phyloP scores from a whole-genome alignment of 2,113 vertebrate species.

The Anolis sagrei region DNA sequence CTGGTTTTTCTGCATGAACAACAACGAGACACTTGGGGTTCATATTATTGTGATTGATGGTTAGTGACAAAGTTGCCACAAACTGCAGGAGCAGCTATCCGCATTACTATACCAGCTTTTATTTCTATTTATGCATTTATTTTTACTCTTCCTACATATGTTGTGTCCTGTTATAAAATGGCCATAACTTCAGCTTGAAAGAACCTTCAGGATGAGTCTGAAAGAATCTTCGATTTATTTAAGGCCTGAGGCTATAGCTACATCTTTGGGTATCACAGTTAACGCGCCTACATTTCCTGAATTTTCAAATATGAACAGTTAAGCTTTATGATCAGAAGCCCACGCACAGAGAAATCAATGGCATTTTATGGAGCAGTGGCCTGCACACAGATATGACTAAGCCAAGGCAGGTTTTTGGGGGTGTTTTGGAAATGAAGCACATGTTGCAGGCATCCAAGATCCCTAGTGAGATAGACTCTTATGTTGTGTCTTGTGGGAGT shows the following conservation, averaged over 20 bases:
- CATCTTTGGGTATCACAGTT: not conserved
- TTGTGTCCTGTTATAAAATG: not conserved
- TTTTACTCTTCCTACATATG: not conserved
- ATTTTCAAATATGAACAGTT: not conserved
- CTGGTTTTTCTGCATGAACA: not conserved
- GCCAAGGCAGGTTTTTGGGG: not conserved
- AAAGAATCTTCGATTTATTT: not conserved
- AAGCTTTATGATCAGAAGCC: not conserved
- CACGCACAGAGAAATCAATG: not conserved
- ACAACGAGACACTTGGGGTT: not conserved
- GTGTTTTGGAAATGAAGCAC: not conserved
- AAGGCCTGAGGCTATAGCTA: not conserved
- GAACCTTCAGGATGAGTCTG: not conserved
- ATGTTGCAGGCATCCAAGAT: not conserved
- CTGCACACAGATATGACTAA: not conserved
- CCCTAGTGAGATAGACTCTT: not conserved
- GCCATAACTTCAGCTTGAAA: too few relatives aligned
- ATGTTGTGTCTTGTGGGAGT: not conserved
- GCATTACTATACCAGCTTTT: not conserved
- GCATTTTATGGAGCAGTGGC: not conserved
- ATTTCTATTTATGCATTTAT: not conserved
- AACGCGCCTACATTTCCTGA: slow-evolving; percentile 11
- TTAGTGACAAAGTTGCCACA: not conserved
- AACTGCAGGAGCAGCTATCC: not conserved
- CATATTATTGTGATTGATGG: not conserved